Percentiles rank a stretch among this genome's conserved stretches.
Evolutionary conservation across 2,797 vertebrate species (phyloP).

Genomic region (Perodicticus potto): DNA sequence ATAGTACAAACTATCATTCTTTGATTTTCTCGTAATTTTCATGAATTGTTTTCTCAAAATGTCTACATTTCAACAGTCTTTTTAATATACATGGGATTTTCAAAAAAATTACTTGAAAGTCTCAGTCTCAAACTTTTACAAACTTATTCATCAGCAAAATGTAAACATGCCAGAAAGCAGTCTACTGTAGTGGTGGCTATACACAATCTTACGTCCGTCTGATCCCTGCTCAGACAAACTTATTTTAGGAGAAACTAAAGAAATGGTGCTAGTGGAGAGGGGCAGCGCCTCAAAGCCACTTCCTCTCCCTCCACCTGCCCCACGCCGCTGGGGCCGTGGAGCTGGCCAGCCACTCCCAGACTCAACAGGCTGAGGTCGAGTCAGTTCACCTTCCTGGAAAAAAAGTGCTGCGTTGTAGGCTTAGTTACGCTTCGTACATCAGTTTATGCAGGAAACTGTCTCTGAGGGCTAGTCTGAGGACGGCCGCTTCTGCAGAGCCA

Average conservation of each 20-base stretch:
- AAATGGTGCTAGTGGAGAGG: accelerated
- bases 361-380: too few relatives aligned
- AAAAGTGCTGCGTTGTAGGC: accelerated
- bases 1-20: too few relatives aligned
- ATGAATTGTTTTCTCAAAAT: not conserved
- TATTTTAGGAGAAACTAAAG: not conserved
- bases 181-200: accelerated
- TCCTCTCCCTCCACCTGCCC: too few relatives aligned
- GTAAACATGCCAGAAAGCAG: accelerated
- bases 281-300: not conserved
- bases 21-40: not conserved
- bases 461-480: not conserved
- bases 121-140: not conserved
- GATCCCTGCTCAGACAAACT: not conserved
- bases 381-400: accelerated
- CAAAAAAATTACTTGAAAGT: too few relatives aligned
- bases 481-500: not conserved
- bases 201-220: accelerated
- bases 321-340: accelerated
- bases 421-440: accelerated
- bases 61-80: not conserved
- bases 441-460: accelerated
- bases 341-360: not conserved
- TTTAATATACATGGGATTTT: not conserved
- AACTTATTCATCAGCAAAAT: not conserved